Percentiles rank a stretch among this genome's conserved stretches.
Evolutionary conservation across 2,888 invertebrate genomes (phyloP).

Genomic region (Zelleria hepariella): DNA sequence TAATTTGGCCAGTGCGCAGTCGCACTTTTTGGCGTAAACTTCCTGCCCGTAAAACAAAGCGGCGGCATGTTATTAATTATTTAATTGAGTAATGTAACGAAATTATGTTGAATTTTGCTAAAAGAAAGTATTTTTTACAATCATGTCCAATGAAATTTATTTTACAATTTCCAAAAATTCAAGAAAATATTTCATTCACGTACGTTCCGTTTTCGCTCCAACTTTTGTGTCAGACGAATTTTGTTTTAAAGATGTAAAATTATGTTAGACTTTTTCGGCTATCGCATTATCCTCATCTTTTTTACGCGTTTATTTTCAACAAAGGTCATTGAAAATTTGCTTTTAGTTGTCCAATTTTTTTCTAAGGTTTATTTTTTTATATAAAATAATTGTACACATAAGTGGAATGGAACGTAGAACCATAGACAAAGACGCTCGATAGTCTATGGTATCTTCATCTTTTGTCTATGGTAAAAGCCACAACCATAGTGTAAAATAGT

Average conservation of each 20-base stretch:
- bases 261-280: background rate
- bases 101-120: slow-evolving; percentile 20
- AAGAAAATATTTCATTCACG: slow-evolving; percentile 61
- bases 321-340: background rate
- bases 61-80: slow-evolving; percentile 63
- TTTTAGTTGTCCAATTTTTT: background rate
- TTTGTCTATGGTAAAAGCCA: slow-evolving; percentile 7
- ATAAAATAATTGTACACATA: background rate
- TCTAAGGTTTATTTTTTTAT: background rate
- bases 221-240: background rate
- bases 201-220: slow-evolving; percentile 50
- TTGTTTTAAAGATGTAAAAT: background rate
- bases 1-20: slow-evolving; percentile 74
- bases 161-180: slow-evolving; percentile 65
- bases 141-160: slow-evolving; percentile 62
- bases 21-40: slow-evolving; percentile 73
- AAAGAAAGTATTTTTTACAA: slow-evolving; percentile 51
- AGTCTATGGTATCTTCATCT: slow-evolving; percentile 23
- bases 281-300: background rate
- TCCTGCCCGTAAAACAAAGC: slow-evolving; percentile 69
- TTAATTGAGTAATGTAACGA: slow-evolving; percentile 42
- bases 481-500: background rate
- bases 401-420: slow-evolving; percentile 33
- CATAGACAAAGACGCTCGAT: slow-evolving; percentile 41
- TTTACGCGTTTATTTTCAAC: no score